These are phyloP conservation scores for Bombus haemorrhoidalis DNA, from an alignment of 1,140 invertebrate species.

Conservation along the genomic window DNA sequence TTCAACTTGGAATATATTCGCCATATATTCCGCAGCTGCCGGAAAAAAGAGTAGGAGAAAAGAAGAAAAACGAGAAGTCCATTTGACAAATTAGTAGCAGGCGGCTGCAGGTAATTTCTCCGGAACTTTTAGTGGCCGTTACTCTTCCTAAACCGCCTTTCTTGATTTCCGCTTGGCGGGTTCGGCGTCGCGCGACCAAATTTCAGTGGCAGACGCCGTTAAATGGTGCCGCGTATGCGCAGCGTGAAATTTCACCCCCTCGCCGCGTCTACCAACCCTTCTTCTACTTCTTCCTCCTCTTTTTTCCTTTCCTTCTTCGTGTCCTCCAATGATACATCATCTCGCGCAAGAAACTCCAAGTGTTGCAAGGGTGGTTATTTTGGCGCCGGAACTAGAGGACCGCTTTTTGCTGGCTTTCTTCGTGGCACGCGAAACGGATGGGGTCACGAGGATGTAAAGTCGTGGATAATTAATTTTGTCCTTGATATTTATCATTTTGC, in stretches of 20 bases:
- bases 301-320: neutral
- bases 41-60: neutral
- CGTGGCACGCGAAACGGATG: neutral
- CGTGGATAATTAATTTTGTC: neutral
- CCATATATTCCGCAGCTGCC: rapidly evolving
- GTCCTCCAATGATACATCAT: neutral
- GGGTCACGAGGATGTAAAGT: neutral
- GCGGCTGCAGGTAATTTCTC: constrained; percentile 40
- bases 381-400: neutral
- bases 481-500: neutral
- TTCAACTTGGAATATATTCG: neutral
- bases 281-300: neutral
- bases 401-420: neutral
- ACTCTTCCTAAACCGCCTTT: constrained; percentile 37
- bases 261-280: neutral
- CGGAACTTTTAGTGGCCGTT: constrained; percentile 45
- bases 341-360: neutral
- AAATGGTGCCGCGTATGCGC: constrained; percentile 32
- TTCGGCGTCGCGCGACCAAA: constrained; percentile 13
- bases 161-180: constrained; percentile 14
- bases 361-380: neutral
- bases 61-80: constrained; percentile 38
- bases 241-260: constrained; percentile 53
- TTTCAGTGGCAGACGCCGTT: constrained; percentile 18
- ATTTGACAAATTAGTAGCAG: constrained; percentile 51